These are phyloP conservation scores for Gonocerus acuteangulatus DNA, from an alignment of 2,888 invertebrate species.

Conservation along the genomic window DNA sequence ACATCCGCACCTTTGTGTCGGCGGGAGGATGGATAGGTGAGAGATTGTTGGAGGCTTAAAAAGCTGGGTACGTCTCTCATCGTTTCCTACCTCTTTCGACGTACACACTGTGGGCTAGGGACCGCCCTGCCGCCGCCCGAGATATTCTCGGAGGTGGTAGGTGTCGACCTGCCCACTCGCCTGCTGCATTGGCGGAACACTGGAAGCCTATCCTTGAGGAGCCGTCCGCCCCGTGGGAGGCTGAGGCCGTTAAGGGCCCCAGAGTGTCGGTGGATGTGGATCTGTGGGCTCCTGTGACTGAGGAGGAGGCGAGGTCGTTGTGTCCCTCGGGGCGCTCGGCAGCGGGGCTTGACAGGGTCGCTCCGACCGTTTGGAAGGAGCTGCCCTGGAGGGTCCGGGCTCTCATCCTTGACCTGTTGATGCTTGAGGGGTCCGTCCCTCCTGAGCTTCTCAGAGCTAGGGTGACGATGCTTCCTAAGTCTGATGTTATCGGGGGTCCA, in stretches of 20 bases:
- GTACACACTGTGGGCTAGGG: background rate
- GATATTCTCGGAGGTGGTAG: background rate
- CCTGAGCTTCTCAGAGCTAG: background rate
- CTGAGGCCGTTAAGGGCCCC: background rate
- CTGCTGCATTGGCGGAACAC: background rate
- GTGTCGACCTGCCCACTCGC: background rate
- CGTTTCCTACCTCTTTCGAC: no score
- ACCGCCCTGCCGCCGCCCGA: background rate
- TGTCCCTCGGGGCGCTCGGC: background rate
- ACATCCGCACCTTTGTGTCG: no score
- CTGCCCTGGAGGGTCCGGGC: background rate
- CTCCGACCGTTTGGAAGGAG: conserved; percentile 4
- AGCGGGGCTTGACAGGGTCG: conserved; percentile 4
- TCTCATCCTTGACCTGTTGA: conserved; percentile 21
- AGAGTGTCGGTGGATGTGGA: background rate
- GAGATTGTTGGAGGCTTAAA: no score
- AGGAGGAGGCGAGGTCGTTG: background rate
- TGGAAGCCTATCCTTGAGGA: background rate
- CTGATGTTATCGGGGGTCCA: background rate
- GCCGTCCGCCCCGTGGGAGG: background rate
- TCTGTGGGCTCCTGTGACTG: conserved; percentile 3
- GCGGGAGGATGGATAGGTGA: no score
- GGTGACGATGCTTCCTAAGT: conserved; percentile 22
- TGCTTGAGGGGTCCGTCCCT: conserved; percentile 8
- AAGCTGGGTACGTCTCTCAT: no score